Evolutionary conservation across 2,113 vertebrate species (phyloP).

Genomic region (Pavo muticus): DNA sequence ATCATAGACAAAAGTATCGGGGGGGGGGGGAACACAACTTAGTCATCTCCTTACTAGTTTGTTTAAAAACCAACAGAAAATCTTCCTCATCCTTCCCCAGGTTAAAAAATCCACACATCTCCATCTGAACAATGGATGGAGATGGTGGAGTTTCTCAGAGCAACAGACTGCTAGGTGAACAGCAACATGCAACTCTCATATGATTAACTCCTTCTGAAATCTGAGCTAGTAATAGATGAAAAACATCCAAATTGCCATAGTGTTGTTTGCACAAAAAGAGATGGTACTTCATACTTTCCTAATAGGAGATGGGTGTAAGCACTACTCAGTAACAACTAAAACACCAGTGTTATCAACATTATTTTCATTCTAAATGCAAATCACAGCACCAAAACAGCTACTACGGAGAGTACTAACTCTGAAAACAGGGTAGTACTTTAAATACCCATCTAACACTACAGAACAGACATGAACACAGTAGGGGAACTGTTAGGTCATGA

Average conservation of each 20-base stretch:
- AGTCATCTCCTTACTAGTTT: background rate
- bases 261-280: background rate
- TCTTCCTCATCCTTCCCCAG: fast-evolving
- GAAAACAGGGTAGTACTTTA: background rate
- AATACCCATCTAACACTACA: background rate
- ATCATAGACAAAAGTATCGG: background rate
- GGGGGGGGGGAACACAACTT: no score
- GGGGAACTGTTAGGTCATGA: no score
- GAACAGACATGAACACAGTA: background rate
- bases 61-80: background rate
- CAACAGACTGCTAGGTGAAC: background rate
- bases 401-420: background rate
- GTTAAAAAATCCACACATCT: background rate
- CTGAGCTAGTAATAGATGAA: background rate
- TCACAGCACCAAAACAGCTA: background rate
- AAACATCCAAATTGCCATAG: background rate
- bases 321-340: background rate
- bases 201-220: background rate
- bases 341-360: background rate
- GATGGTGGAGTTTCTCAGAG: background rate
- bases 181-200: background rate
- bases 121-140: background rate
- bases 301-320: background rate
- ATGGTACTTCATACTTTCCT: background rate
- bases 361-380: background rate